Evolutionary conservation across 2,888 invertebrate species (phyloP), one percentile per base, ranked within the genome.

Genomic region (Aphodius sticticus): DNA sequence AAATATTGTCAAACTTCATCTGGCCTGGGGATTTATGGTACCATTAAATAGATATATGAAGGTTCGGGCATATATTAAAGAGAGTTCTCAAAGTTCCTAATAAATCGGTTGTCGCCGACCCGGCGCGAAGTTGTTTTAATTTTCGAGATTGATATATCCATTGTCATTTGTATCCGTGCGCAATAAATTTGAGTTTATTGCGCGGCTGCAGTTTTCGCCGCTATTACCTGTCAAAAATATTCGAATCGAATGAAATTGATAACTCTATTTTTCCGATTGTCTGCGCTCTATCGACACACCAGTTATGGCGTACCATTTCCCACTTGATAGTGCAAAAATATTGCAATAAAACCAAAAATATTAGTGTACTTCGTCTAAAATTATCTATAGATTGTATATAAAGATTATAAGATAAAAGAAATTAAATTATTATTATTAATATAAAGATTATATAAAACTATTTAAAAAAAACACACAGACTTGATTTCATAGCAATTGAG

Each of bases 11-110:
- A 53, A 53, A 53, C 9, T 53, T 53, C 53, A 53, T 53, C 53
- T 53, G 53, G 53, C 12, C 53, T 1, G 0, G 53, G 53, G 53
- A 53, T 53, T 53, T 53, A 53, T 53, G 53, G 53, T 9, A 53
- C 53, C 53, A 53, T 53, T 53, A 53, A 53, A 53, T 53, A 53
- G 53, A 53, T 53, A 53, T 53, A 53, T 53, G 53, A 53, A 53
- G 53, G 53, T 53, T 53, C 53, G 53, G 53, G 53, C 53, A 53
- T 53, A 53, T 53, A 53, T 53, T 53, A 53, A 53, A 53, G 53
- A 53, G 53, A 53, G 53, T 53, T 53, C 53, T 53, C 53, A 53
- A 53, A 53, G 53, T 53, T 53, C 53, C 53, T 53, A 53, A 53
- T 53, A 53, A 53, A 53, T 53, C 53, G 53, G 53, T 53, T 53